Percentiles rank a stretch among this genome's conserved stretches.
These are phyloP conservation scores for Clamator glandarius DNA, from an alignment of 2,797 vertebrate genomes.

Conservation along the genomic window DNA sequence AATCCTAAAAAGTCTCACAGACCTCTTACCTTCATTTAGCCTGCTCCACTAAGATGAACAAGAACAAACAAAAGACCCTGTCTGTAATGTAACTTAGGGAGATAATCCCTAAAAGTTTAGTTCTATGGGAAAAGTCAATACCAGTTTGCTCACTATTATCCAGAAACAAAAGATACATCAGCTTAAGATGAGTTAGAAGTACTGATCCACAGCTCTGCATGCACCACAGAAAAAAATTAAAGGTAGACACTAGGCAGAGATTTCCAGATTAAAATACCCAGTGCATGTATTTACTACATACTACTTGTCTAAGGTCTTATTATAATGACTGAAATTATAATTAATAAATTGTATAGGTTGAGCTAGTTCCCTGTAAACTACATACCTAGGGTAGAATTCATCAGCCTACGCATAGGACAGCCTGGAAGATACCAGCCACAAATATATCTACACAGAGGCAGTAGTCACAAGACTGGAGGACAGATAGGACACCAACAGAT, in stretches of 20 bases:
- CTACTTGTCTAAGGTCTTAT: neutral
- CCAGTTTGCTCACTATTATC: neutral
- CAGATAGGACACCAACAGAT: slow-evolving; percentile 18
- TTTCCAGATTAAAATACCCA: neutral
- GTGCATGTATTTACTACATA: neutral
- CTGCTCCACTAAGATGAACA: slow-evolving; percentile 1
- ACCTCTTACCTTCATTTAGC: slow-evolving; percentile 13
- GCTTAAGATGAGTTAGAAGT: neutral
- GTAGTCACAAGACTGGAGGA: slow-evolving; percentile 12
- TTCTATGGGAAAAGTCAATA: neutral
- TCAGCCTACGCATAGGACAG: slow-evolving; percentile 25
- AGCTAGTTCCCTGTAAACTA: neutral
- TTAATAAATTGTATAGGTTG: neutral
- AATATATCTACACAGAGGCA: slow-evolving; percentile 42
- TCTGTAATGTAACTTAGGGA: neutral
- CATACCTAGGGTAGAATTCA: slow-evolving; percentile 11
- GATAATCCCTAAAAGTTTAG: neutral
- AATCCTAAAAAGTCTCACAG: neutral
- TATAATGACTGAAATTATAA: neutral
- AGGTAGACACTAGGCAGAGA: neutral
- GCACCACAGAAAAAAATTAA: neutral
- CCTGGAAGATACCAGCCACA: slow-evolving; percentile 32
- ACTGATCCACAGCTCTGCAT: neutral
- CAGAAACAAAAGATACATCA: neutral
- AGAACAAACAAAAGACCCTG: neutral